phyloP scores from a whole-genome alignment of 2,888 invertebrate genomes.

The Sarcophaga caerulescens region DNA sequence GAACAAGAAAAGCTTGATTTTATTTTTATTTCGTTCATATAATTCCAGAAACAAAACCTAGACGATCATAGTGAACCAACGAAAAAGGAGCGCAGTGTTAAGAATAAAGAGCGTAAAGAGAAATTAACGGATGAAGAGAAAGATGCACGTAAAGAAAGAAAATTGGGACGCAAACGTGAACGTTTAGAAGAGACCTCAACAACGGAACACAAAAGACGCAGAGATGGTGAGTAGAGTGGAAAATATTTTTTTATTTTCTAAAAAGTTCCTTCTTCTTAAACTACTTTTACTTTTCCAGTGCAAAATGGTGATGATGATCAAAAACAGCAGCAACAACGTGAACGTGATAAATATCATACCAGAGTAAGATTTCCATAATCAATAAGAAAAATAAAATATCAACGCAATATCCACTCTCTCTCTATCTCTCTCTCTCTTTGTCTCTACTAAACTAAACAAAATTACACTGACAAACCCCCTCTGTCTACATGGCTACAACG shows the following conservation, averaged over 20 bases:
- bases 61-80: constrained; percentile 78
- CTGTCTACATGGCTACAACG: constrained; percentile 58
- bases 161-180: constrained; percentile 90
- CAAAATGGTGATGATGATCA: constrained; percentile 90
- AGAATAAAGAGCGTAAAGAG: constrained; percentile 84
- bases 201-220: constrained; percentile 88
- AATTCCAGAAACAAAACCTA: constrained; percentile 77
- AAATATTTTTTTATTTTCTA: background rate
- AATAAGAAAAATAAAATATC: constrained; percentile 11
- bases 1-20: no score
- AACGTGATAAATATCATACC: constrained; percentile 90
- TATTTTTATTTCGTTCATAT: constrained; percentile 61
- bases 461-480: constrained; percentile 57
- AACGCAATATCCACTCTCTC: constrained; percentile 6
- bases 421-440: constrained; percentile 9
- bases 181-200: constrained; percentile 86
- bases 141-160: constrained; percentile 90
- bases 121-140: constrained; percentile 90
- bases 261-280: background rate
- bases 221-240: constrained; percentile 85
- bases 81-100: constrained; percentile 82
- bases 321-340: constrained; percentile 83
- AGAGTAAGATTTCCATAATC: constrained; percentile 83
- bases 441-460: constrained; percentile 49
- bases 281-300: constrained; percentile 70